Evolutionary conservation across 2,888 invertebrate species (phyloP), one percentile per base, ranked within the genome.

Genomic region (Oscheius onirici): DNA sequence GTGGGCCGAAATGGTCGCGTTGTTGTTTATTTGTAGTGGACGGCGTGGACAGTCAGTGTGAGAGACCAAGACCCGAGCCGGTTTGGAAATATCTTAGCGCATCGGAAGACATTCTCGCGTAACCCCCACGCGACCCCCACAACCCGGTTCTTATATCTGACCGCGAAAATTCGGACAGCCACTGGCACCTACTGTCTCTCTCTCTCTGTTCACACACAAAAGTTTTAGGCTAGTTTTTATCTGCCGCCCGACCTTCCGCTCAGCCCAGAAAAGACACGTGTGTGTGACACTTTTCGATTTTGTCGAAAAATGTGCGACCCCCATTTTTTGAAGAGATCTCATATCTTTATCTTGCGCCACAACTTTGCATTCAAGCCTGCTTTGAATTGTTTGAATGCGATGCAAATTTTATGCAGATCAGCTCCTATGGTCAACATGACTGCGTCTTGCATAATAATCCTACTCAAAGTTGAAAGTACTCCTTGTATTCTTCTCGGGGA

Each of bases 371-470:
- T n/a, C 66, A 43, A 34, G 54, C 20, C 24, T 52, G 54, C 54
- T 52, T 43, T n/a, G 28, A 41, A 52, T 66, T 66, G 52, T 66
- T 54, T 46, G 43, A 66, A 66, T 52, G 17, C 24, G 34, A 66
- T 66, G 66, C 66, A 66, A 66, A 66, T 66, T 41, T 51, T 20
- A 66, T 66, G 66, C 66, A 52, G 15, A 54, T 15, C 51, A 40
- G 51, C 66, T 66, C 26, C 66, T 52, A 54, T 43, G 52, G 52
- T 24, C 63, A 11, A n/a, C 24, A 17, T 43, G 22, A 49, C 24
- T 24, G 52, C 66, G 66, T 52, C 66, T 66, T 66, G 66, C 66
- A 66, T 66, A 66, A 66, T 66, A 66, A 66, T 66, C 63, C 28
- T 13, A n/a, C 63, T 28, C 26, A 54, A 24, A 13, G 15, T 63